Conservation (phyloP, 2,113 vertebrate species). For the Leptobrachium ailaonicum region DNA sequence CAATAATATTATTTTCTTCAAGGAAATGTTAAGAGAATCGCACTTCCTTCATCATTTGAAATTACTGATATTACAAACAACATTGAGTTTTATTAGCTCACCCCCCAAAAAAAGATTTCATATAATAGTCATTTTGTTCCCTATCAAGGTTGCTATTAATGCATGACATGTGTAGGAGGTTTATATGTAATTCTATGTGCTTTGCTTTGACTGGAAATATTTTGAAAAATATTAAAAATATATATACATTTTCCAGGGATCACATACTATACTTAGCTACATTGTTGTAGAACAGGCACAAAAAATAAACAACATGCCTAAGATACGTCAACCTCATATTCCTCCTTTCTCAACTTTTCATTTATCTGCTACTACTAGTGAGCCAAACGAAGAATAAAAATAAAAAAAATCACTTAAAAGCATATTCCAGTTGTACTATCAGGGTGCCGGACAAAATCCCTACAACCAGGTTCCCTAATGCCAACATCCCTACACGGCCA, state of each 20-base stretch:
- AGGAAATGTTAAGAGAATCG: not conserved
- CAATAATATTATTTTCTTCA: not conserved
- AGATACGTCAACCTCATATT: no score
- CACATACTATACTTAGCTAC: no score
- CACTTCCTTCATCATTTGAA: not conserved
- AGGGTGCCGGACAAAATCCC: no score
- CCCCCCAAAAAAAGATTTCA: slow-evolving; percentile 11
- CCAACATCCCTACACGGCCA: no score
- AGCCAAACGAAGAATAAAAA: no score
- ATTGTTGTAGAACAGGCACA: no score
- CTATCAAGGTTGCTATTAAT: not conserved
- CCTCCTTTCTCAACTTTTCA: no score
- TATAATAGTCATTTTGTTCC: not conserved
- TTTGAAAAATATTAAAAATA: slow-evolving; percentile 66
- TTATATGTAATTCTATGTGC: slow-evolving; percentile 58
- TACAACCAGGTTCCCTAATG: no score
- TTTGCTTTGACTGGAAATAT: slow-evolving; percentile 45
- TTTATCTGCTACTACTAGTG: no score
- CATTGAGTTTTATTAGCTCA: slow-evolving; percentile 17
- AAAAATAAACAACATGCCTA: no score
- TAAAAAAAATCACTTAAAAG: no score
- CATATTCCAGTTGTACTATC: no score
- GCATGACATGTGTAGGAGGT: slow-evolving; percentile 53
- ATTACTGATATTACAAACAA: slow-evolving; percentile 1
- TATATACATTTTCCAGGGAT: slow-evolving; percentile 51